Conservation (phyloP, 2,113 vertebrate genomes). For the Plecotus auritus region DNA sequence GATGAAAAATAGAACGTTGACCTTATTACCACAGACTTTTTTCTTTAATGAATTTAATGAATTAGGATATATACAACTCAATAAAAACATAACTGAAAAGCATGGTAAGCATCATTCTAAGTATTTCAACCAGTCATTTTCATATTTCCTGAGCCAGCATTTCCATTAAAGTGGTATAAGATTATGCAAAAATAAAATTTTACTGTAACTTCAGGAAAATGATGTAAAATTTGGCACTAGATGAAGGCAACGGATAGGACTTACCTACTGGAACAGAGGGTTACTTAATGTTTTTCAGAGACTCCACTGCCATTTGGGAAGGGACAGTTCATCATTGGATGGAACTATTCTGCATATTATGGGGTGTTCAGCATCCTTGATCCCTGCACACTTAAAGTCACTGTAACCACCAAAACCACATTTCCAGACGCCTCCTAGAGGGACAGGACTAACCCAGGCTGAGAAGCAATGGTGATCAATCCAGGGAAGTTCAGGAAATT, state of each 20-base stretch:
- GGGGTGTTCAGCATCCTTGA: not conserved
- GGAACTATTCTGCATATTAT: not conserved
- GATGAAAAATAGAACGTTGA: not conserved
- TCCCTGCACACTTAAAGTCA: not conserved
- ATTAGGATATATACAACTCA: constrained; percentile 26
- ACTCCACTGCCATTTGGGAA: not conserved
- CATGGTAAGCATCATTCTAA: constrained; percentile 15
- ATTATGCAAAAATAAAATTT: constrained; percentile 8
- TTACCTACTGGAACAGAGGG: not conserved
- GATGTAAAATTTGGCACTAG: not conserved
- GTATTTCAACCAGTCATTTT: constrained; percentile 9
- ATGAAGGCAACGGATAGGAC: not conserved
- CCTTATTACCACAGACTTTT: not conserved
- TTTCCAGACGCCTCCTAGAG: not conserved
- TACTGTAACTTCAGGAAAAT: not conserved
- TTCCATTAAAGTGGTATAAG: not conserved
- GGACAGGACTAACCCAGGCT: not conserved
- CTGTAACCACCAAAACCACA: not conserved
- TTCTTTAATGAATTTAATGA: constrained; percentile 38
- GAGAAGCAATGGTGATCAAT: not conserved
- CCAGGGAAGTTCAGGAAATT: not conserved
- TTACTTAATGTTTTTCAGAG: not conserved
- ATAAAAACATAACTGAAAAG: constrained; percentile 22
- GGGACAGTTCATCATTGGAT: not conserved
- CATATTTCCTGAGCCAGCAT: constrained; percentile 17